Percentiles rank a stretch among this genome's conserved stretches.
phyloP scores from a whole-genome alignment of 2,888 invertebrate genomes.

The Trissolcus brochymenae region DNA sequence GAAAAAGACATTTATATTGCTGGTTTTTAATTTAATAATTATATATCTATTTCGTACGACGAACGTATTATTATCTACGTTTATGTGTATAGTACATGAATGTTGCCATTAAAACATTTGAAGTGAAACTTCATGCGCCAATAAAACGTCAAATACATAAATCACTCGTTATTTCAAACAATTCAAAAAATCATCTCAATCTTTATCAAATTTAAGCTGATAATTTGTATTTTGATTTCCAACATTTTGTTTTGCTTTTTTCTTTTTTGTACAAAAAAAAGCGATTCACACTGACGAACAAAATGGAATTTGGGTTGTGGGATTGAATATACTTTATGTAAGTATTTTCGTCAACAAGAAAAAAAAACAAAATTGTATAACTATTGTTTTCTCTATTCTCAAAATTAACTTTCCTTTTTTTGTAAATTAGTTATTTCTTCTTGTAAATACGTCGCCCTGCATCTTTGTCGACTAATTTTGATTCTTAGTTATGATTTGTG shows the following conservation, averaged over 20 bases:
- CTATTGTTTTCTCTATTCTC: too few relatives aligned
- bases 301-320: too few relatives aligned
- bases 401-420: too few relatives aligned
- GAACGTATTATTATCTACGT: constrained; percentile 52
- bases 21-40: constrained; percentile 56
- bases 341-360: constrained; percentile 13
- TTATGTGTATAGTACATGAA: constrained; percentile 58
- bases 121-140: constrained; percentile 57
- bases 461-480: too few relatives aligned
- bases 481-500: too few relatives aligned
- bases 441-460: too few relatives aligned
- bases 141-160: constrained; percentile 56
- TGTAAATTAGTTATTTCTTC: too few relatives aligned
- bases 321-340: constrained; percentile 9
- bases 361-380: too few relatives aligned
- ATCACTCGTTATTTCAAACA: constrained; percentile 16
- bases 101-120: constrained; percentile 58
- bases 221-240: too few relatives aligned
- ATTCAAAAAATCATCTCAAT: neutral
- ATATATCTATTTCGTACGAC: constrained; percentile 52
- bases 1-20: constrained; percentile 41
- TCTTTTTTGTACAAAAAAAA: too few relatives aligned
- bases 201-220: neutral
- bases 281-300: too few relatives aligned
- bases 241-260: too few relatives aligned